A percentile compares a stretch with the other conserved stretches of the same genome.
Evolutionary conservation across 2,888 invertebrate species (phyloP).

Genomic region (Mayetiola destructor): DNA sequence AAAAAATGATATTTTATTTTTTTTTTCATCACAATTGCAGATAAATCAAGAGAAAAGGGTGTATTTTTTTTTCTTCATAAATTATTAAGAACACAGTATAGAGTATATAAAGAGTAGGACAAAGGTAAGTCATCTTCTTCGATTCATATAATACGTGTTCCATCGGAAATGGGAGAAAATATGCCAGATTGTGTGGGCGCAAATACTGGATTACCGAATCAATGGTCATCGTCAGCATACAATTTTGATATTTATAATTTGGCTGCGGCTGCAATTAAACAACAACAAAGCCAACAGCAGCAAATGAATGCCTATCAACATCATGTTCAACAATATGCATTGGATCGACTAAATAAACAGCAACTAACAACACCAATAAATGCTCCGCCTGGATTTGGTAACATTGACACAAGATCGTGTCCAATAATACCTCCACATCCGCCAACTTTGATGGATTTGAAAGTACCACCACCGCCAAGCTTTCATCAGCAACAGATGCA

Average conservation of each 20-base stretch:
- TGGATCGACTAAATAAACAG: constrained; percentile 22
- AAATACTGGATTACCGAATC: not conserved
- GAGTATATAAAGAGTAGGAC: constrained; percentile 2
- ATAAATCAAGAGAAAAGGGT: not conserved
- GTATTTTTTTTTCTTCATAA: not conserved
- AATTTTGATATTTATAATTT: constrained; percentile 7
- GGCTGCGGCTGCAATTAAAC: not conserved
- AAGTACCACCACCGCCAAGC: not conserved
- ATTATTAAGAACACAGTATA: not conserved
- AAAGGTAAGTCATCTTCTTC: constrained; percentile 6
- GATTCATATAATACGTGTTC: not conserved
- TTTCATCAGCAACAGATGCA: not conserved
- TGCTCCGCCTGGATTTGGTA: constrained; percentile 38
- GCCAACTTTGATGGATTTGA: not conserved
- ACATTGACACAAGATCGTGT: constrained; percentile 43
- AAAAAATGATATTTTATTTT: not conserved
- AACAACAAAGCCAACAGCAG: constrained; percentile 15
- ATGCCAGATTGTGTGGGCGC: not conserved
- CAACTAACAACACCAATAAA: constrained; percentile 24
- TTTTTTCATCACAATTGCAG: not conserved
- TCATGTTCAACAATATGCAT: constrained; percentile 20
- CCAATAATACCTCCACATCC: constrained; percentile 29
- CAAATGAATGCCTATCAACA: constrained; percentile 20
- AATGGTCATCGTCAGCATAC: not conserved
- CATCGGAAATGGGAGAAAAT: not conserved